These are phyloP conservation scores for Phylloscopus collybita DNA, from an alignment of 2,797 vertebrate species.

Conservation along the genomic window DNA sequence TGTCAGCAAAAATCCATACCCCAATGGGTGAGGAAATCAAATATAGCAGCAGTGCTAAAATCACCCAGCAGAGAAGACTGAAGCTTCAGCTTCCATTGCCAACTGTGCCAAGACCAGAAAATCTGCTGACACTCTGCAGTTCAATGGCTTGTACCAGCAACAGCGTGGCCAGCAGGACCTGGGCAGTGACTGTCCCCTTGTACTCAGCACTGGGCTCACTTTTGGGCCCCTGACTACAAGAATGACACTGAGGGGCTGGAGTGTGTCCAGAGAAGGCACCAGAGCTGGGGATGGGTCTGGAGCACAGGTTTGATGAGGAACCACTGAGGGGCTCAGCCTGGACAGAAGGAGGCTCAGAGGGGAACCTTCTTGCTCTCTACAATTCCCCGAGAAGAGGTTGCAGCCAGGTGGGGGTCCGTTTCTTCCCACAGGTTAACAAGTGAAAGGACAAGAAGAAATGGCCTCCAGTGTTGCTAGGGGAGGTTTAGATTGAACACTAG, in stretches of 20 bases:
- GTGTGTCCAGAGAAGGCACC: not conserved
- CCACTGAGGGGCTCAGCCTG: rapidly evolving
- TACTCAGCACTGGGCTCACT: rapidly evolving
- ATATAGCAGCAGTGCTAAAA: conserved; percentile 32
- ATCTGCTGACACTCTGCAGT: not conserved
- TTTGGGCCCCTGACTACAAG: not conserved
- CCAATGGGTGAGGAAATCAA: conserved; percentile 49
- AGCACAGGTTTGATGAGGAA: not conserved
- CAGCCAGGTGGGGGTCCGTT: not conserved
- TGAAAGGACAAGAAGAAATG: not conserved
- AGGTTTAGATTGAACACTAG: not conserved
- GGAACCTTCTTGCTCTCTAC: not conserved
- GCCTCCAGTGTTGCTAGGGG: not conserved
- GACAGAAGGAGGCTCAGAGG: not conserved
- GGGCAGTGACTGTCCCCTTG: not conserved
- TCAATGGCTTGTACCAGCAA: not conserved
- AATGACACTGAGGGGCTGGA: not conserved
- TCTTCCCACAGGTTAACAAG: not conserved
- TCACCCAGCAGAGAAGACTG: conserved; percentile 31
- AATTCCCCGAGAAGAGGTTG: not conserved
- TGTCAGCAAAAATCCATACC: conserved; percentile 56
- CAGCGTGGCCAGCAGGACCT: not conserved
- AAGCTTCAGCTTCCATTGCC: not conserved
- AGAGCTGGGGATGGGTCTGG: not conserved
- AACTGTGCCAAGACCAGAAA: not conserved